Conservation (phyloP, 2,888 invertebrate genomes). For the Cinara cedri region DNA sequence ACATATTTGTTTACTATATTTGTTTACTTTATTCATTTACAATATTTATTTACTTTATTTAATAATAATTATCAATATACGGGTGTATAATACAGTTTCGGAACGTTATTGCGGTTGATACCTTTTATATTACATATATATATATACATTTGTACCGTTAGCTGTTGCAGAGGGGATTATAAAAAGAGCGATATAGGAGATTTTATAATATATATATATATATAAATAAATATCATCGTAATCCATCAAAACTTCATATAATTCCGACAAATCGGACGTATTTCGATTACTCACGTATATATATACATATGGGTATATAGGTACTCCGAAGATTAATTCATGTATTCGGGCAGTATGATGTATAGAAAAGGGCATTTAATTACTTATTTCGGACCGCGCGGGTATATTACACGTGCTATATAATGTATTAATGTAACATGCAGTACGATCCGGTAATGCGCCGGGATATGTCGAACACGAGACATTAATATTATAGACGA, state of each 20-base stretch:
- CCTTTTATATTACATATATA: no score
- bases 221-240: not conserved
- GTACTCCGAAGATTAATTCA: not conserved
- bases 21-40: no score
- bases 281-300: not conserved
- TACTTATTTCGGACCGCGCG: not conserved
- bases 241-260: constrained; percentile 23
- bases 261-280: constrained; percentile 13
- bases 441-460: no score
- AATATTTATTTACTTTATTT: no score
- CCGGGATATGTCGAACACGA: no score
- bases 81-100: not conserved
- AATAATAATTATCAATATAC: no score
- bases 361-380: constrained; percentile 5
- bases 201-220: no score
- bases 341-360: not conserved
- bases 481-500: not conserved
- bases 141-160: not conserved
- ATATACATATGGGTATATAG: no score
- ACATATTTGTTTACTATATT: no score
- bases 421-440: no score
- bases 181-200: constrained; percentile 17
- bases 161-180: constrained; percentile 20
- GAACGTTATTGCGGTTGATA: not conserved
- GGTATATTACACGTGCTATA: no score